Conservation (phyloP, 1,140 invertebrate genomes). For the Macrobrachium nipponense region DNA sequence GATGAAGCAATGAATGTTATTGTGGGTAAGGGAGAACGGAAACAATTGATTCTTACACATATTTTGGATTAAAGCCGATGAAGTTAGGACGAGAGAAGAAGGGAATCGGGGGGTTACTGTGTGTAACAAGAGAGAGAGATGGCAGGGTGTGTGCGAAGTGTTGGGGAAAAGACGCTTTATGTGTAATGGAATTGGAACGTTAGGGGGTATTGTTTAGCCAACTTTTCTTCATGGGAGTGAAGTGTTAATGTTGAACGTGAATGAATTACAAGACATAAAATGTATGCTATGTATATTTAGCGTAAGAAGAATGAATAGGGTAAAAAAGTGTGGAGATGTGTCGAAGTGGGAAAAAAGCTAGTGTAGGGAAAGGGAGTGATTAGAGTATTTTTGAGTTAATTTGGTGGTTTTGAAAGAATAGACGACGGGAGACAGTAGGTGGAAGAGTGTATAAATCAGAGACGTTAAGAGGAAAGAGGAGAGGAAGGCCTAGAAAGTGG, state of each 20-base stretch:
- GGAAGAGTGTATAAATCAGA: no score
- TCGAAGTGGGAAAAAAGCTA: background rate
- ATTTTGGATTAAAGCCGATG: no score
- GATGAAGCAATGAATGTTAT: no score
- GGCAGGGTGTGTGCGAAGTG: background rate
- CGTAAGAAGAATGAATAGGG: no score
- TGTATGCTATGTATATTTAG: background rate
- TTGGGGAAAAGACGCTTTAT: background rate
- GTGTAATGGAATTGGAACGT: background rate
- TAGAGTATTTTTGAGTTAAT: background rate
- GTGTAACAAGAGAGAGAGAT: background rate
- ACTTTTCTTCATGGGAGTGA: background rate
- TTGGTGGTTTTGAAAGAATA: no score
- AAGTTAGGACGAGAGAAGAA: background rate
- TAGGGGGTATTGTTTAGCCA: no score
- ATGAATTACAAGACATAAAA: background rate
- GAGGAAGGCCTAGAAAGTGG: no score
- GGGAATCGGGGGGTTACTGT: background rate
- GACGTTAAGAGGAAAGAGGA: no score
- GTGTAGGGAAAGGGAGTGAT: background rate
- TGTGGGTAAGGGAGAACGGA: background rate
- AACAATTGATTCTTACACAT: background rate
- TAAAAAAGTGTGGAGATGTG: background rate
- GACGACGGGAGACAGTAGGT: background rate
- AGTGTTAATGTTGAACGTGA: background rate